Conservation (phyloP, 2,797 vertebrate genomes). For the Hydrocynus forskahlii region DNA sequence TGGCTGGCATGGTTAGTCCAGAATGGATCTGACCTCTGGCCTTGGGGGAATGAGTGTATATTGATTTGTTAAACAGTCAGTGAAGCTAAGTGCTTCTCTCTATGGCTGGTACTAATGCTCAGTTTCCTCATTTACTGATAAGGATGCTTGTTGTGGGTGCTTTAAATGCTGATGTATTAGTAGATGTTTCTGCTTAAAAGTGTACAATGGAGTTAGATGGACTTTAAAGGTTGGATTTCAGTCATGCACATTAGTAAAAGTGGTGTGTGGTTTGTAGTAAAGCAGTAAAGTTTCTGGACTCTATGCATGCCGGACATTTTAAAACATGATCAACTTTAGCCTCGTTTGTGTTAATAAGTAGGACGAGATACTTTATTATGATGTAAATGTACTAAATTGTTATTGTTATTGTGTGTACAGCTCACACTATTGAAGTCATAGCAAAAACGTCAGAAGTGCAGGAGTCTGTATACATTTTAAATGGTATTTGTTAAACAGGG, state of each 20-base stretch:
- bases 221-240: neutral
- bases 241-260: neutral
- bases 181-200: neutral
- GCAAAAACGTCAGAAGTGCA: too few species aligned
- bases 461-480: too few species aligned
- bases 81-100: slow-evolving; percentile 50
- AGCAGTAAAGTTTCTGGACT: too few species aligned
- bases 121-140: slow-evolving; percentile 38
- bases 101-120: slow-evolving; percentile 12
- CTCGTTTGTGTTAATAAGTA: too few species aligned
- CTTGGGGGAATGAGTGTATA: slow-evolving; percentile 52
- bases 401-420: too few species aligned
- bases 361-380: too few species aligned
- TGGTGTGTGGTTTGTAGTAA: neutral
- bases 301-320: too few species aligned
- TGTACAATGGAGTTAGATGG: neutral
- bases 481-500: too few species aligned
- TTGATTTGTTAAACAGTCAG: slow-evolving; percentile 55
- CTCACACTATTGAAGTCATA: too few species aligned
- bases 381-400: too few species aligned
- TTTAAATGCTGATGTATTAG: neutral
- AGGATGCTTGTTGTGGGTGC: slow-evolving; percentile 11
- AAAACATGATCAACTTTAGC: too few species aligned
- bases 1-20: slow-evolving; percentile 14
- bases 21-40: slow-evolving; percentile 52